Percentiles rank a stretch among this genome's conserved stretches.
phyloP scores from a whole-genome alignment of 1,140 invertebrate species.

The Orchestia grillus region DNA sequence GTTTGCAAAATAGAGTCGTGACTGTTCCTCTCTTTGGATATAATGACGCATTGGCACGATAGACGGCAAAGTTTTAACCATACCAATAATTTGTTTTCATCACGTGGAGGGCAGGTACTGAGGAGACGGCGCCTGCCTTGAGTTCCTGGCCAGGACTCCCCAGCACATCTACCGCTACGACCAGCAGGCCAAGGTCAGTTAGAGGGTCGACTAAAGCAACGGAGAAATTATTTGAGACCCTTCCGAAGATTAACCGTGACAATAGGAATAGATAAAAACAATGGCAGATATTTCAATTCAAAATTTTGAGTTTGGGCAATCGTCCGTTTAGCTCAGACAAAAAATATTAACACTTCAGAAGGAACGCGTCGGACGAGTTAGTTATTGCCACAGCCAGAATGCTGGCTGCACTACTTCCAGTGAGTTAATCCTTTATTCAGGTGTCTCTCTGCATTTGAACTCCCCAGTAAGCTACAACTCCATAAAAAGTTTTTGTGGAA shows the following conservation, averaged over 20 bases:
- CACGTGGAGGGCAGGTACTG: background rate
- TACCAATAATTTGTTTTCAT: background rate
- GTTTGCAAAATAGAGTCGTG: background rate
- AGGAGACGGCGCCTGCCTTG: too few relatives aligned
- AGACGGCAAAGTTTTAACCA: background rate
- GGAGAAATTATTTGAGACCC: background rate
- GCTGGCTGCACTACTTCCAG: too few relatives aligned
- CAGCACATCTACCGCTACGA: background rate
- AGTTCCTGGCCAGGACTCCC: background rate
- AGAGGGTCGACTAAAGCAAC: background rate
- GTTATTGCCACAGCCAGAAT: background rate
- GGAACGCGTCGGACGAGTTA: background rate
- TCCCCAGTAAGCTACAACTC: too few relatives aligned
- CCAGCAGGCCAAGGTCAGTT: background rate
- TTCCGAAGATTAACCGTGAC: background rate
- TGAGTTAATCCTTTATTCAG: too few relatives aligned
- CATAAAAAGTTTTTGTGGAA: too few relatives aligned
- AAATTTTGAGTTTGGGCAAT: background rate
- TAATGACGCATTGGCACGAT: background rate
- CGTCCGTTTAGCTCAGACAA: background rate
- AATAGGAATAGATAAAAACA: background rate
- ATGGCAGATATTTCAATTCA: background rate
- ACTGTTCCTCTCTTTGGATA: background rate
- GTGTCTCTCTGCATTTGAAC: too few relatives aligned
- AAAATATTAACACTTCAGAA: background rate